These are phyloP conservation scores for Chironomus tentans DNA, from an alignment of 2,888 invertebrate species.

Conservation along the genomic window DNA sequence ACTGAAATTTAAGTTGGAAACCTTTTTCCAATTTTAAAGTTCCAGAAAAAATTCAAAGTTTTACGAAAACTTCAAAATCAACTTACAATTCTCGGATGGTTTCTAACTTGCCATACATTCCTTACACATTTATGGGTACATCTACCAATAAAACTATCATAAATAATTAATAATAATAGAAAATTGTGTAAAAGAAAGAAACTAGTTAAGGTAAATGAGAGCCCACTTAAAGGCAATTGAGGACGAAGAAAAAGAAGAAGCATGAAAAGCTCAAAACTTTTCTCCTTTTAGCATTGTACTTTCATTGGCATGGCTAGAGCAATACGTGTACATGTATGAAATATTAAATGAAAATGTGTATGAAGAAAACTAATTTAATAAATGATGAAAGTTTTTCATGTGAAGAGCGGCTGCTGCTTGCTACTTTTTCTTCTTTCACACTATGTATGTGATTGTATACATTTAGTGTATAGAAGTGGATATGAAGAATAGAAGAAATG, in stretches of 20 bases:
- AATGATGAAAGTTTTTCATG: conserved; percentile 24
- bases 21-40: too few relatives aligned
- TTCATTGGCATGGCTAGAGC: neutral
- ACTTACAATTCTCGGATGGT: too few relatives aligned
- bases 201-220: neutral
- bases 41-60: too few relatives aligned
- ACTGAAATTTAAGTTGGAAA: too few relatives aligned
- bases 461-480: neutral
- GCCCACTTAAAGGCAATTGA: neutral
- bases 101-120: neutral
- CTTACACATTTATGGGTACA: neutral
- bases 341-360: conserved; percentile 16
- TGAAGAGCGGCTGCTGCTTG: neutral
- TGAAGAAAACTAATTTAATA: conserved; percentile 26
- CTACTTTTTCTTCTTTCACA: neutral
- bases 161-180: neutral
- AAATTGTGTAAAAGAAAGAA: neutral
- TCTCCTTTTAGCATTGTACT: neutral
- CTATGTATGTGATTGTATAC: neutral
- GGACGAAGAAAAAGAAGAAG: too few relatives aligned
- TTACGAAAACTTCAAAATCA: too few relatives aligned
- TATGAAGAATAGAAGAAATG: too few relatives aligned
- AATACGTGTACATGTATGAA: conserved; percentile 19
- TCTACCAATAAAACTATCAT: neutral
- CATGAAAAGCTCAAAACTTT: neutral